Percentiles rank a stretch among this genome's conserved stretches.
These are phyloP conservation scores for Lymantria monacha DNA, from an alignment of 2,888 invertebrate species.

Conservation along the genomic window DNA sequence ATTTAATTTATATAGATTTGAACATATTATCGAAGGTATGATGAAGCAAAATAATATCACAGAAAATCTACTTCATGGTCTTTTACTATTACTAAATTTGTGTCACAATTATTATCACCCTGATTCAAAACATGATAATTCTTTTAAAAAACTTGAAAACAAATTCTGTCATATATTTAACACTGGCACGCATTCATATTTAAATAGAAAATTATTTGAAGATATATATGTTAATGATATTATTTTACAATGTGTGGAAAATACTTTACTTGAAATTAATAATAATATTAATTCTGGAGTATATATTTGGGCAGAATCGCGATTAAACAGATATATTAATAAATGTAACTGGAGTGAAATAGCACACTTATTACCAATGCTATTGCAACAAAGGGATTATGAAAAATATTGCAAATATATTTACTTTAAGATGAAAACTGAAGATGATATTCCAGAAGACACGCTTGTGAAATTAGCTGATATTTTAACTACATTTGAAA, in stretches of 20 bases:
- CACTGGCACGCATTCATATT: slow-evolving; percentile 47
- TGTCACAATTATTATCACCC: slow-evolving; percentile 43
- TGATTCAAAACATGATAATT: slow-evolving; percentile 12
- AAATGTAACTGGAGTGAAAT: slow-evolving; percentile 44
- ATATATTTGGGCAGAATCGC: slow-evolving; percentile 52
- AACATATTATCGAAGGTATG: slow-evolving; percentile 38
- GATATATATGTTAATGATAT: slow-evolving; percentile 27
- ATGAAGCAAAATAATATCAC: slow-evolving; percentile 30
- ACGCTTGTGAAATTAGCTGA: slow-evolving; percentile 37
- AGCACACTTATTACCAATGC: slow-evolving; percentile 37
- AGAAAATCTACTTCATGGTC: slow-evolving; percentile 68
- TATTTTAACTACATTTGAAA: slow-evolving; percentile 42
- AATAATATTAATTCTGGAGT: slow-evolving; percentile 47
- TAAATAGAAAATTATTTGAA: slow-evolving; percentile 52
- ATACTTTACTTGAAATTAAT: slow-evolving; percentile 41
- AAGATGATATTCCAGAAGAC: slow-evolving; percentile 27
- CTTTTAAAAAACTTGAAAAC: slow-evolving; percentile 33
- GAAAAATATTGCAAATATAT: slow-evolving; percentile 51
- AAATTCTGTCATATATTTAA: slow-evolving; percentile 35
- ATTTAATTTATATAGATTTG: slow-evolving; percentile 60
- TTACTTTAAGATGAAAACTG: slow-evolving; percentile 41
- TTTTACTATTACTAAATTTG: slow-evolving; percentile 48
- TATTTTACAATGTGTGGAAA: slow-evolving; percentile 30
- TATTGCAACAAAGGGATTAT: slow-evolving; percentile 46
- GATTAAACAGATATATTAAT: slow-evolving; percentile 43